Percentiles rank a stretch among this genome's conserved stretches.
Evolutionary conservation across 2,888 invertebrate species (phyloP).

Genomic region (Acanthosepion esculentum): DNA sequence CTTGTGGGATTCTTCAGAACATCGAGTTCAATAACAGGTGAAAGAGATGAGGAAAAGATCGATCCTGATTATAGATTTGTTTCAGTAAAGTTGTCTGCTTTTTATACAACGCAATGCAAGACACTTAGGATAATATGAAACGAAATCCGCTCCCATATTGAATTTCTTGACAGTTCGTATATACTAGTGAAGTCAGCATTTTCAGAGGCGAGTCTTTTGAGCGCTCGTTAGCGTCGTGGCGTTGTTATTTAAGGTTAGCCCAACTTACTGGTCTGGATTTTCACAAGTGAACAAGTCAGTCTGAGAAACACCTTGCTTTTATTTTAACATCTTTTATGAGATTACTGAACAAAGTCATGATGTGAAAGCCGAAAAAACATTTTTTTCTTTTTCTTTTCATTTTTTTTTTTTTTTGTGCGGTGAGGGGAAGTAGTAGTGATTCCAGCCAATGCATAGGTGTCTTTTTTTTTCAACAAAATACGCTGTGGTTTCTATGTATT

Average conservation of each 20-base stretch:
- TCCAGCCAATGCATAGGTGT: too few species aligned
- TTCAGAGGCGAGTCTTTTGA: background rate
- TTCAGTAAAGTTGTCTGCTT: background rate
- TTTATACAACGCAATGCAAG: background rate
- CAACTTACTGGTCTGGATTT: background rate
- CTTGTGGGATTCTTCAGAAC: background rate
- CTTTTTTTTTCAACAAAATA: too few species aligned
- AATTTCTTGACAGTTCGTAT: background rate
- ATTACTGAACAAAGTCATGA: too few species aligned
- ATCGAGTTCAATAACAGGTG: background rate
- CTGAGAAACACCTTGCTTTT: too few species aligned
- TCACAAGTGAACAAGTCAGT: background rate
- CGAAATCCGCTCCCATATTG: constrained; percentile 14
- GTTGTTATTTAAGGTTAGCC: background rate
- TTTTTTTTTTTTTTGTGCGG: too few species aligned
- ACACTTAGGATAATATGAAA: background rate
- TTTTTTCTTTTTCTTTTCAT: too few species aligned
- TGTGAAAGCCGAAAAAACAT: too few species aligned
- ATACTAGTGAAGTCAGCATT: background rate
- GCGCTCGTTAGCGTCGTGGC: background rate
- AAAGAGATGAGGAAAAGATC: background rate
- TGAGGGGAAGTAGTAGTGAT: too few species aligned
- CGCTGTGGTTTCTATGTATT: too few species aligned
- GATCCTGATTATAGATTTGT: constrained; percentile 11
- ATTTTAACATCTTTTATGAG: too few species aligned